Percentiles rank a stretch among this genome's conserved stretches.
Evolutionary conservation across 92 coral and sea anemone species (phyloP).

Genomic region (Umimayanthus kanabou): DNA sequence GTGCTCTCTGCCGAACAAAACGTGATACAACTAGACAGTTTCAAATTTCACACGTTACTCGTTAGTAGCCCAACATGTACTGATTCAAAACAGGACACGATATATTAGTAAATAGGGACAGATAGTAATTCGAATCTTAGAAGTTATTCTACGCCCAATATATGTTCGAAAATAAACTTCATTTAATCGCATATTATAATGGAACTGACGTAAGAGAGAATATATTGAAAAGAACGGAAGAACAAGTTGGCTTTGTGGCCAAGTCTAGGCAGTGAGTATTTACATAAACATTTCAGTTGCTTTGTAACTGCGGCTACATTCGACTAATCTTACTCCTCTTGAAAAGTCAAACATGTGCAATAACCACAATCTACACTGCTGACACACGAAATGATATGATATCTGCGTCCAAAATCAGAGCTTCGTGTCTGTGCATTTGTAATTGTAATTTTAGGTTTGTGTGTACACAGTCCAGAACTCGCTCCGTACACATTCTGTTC

Average conservation of each 20-base stretch:
- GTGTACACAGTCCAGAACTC: conserved; percentile 1
- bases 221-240: neutral
- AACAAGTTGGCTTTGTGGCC: neutral
- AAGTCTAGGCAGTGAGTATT: neutral
- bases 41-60: neutral
- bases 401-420: conserved; percentile 1
- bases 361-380: conserved; percentile 5
- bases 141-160: neutral
- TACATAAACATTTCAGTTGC: neutral
- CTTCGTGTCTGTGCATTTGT: conserved; percentile 7
- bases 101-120: neutral
- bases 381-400: neutral
- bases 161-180: neutral
- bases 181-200: neutral
- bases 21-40: conserved; percentile 2
- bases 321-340: neutral
- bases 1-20: neutral
- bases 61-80: neutral
- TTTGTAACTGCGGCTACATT: neutral
- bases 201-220: neutral
- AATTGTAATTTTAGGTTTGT: conserved; percentile 16
- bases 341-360: neutral
- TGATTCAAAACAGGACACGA: neutral
- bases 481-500: neutral
- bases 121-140: neutral